phyloP scores from a whole-genome alignment of 2,113 vertebrate species.

The Okapia johnstoni region DNA sequence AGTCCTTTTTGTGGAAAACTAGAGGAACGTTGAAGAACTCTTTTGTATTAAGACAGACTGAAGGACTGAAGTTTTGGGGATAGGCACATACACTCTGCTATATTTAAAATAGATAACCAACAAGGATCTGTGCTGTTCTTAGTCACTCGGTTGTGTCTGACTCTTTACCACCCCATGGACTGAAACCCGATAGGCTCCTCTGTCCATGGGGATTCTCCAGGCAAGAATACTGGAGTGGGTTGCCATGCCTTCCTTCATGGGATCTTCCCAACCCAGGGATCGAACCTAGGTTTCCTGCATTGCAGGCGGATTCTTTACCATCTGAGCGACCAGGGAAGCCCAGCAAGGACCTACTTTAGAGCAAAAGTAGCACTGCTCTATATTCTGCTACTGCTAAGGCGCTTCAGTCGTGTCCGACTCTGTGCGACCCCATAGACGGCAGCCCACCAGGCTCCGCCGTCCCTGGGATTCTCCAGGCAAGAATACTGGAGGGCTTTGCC shows the following conservation, averaged over 20 bases:
- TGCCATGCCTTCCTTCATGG: background rate
- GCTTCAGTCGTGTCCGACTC: too few species aligned
- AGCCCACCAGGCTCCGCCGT: too few species aligned
- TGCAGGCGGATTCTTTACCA: background rate
- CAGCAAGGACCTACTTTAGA: background rate
- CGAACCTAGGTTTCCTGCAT: background rate
- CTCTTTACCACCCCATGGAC: background rate
- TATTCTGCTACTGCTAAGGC: background rate
- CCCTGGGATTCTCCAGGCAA: too few species aligned
- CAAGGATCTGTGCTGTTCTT: background rate
- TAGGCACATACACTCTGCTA: background rate
- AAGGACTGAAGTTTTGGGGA: background rate
- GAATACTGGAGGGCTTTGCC: too few species aligned
- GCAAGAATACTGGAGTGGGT: background rate
- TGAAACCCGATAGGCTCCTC: background rate
- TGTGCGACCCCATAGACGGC: too few species aligned
- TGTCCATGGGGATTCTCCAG: background rate
- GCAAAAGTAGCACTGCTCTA: background rate
- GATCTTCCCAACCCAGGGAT: background rate
- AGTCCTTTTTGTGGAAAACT: background rate
- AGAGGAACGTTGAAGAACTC: background rate
- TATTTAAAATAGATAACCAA: background rate
- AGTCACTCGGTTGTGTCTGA: rapidly evolving
- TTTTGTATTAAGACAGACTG: background rate
- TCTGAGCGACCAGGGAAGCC: background rate